Percentiles rank a stretch among this genome's conserved stretches.
These are phyloP conservation scores for Emydoidea blandingii DNA, from an alignment of 2,797 vertebrate genomes.

Conservation along the genomic window DNA sequence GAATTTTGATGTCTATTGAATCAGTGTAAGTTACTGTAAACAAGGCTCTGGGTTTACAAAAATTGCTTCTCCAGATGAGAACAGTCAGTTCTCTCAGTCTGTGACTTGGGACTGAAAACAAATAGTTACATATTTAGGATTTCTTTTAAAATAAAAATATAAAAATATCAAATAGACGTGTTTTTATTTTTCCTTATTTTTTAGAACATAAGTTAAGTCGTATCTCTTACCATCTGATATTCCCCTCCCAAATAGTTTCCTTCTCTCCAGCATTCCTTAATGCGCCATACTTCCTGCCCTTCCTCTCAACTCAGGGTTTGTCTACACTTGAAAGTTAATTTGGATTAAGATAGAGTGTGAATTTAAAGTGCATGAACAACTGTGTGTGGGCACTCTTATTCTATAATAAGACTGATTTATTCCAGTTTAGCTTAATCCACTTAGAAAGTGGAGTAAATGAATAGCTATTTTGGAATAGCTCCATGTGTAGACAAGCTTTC, in stretches of 20 bases:
- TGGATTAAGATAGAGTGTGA: not conserved
- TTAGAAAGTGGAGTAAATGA: not conserved
- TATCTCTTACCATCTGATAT: not conserved
- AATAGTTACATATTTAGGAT: not conserved
- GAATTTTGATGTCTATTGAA: not conserved
- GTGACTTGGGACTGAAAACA: not conserved
- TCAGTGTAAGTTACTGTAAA: not conserved
- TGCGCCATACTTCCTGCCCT: not conserved
- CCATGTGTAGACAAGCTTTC: not conserved
- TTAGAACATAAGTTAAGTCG: not conserved
- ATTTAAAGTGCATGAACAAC: not conserved
- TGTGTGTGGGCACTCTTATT: not conserved
- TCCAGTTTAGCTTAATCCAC: not conserved
- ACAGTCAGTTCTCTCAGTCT: not conserved
- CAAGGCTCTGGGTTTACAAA: not conserved
- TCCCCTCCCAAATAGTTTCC: not conserved
- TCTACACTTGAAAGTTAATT: not conserved
- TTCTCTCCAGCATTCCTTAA: not conserved
- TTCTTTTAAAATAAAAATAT: not conserved
- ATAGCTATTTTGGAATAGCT: not conserved
- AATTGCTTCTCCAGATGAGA: not conserved
- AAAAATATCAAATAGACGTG: not conserved
- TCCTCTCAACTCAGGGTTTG: not conserved
- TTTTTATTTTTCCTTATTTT: not conserved
- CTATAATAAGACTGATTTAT: not conserved